Evolutionary conservation across 2,113 vertebrate genomes (phyloP).

Genomic region (Danionella cerebrum): DNA sequence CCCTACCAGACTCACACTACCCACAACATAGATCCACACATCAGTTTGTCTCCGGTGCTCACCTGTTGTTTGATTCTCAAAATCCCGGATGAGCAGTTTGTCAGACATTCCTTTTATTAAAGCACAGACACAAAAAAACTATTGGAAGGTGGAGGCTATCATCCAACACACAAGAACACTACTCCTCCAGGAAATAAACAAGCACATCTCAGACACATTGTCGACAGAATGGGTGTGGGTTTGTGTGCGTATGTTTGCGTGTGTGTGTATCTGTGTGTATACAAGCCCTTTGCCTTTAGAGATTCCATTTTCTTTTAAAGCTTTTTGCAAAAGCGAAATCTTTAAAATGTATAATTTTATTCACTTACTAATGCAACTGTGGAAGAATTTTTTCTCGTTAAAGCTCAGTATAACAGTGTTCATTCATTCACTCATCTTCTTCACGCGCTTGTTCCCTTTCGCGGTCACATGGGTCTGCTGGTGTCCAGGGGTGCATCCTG

Average conservation of each 20-base stretch:
- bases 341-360: too few species aligned
- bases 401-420: too few species aligned
- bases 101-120: conserved; percentile 41
- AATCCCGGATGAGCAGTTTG: conserved; percentile 35
- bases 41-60: conserved; percentile 23
- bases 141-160: conserved; percentile 33
- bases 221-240: background rate
- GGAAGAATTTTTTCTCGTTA: too few species aligned
- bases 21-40: background rate
- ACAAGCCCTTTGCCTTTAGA: too few species aligned
- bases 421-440: too few species aligned
- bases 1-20: background rate
- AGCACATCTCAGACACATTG: background rate
- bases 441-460: too few species aligned
- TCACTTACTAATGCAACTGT: too few species aligned
- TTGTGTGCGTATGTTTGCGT: background rate
- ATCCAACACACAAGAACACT: conserved; percentile 20
- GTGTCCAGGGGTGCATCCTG: too few species aligned
- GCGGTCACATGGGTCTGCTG: too few species aligned
- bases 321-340: too few species aligned
- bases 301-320: too few species aligned
- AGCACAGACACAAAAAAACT: conserved; percentile 42
- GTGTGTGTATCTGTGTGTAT: background rate
- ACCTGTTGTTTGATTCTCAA: conserved; percentile 29
- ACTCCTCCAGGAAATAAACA: conserved; percentile 40